These are phyloP conservation scores for Trichonephila clavata DNA, from an alignment of 1,140 invertebrate genomes.

Conservation along the genomic window DNA sequence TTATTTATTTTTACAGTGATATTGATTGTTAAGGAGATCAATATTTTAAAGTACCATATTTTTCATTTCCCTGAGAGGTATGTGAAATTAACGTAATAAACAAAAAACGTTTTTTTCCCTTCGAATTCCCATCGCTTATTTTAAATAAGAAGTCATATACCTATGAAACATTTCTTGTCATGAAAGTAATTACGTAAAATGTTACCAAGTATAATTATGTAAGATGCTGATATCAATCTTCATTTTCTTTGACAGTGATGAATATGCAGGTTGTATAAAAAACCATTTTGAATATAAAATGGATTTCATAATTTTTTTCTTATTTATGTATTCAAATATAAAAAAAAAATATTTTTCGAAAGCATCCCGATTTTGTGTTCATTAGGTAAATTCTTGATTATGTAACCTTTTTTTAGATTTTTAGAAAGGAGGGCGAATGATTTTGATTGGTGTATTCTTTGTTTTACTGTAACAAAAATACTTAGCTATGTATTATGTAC, in stretches of 20 bases:
- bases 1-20: neutral
- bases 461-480: too few species aligned
- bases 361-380: neutral
- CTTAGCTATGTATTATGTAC: too few species aligned
- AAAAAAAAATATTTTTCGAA: neutral
- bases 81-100: neutral
- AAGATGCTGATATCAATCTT: slow-evolving; percentile 20
- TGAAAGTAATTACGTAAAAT: neutral
- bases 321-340: neutral
- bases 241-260: slow-evolving; percentile 19
- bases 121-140: neutral
- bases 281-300: neutral
- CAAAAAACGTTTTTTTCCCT: neutral
- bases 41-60: too few species aligned
- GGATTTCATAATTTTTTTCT: neutral
- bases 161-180: neutral
- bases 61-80: neutral
- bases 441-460: too few species aligned
- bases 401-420: too few species aligned
- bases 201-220: slow-evolving; percentile 1
- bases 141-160: neutral
- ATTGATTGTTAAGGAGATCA: too few species aligned
- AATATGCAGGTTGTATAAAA: neutral
- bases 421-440: too few species aligned
- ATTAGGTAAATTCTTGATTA: neutral